Conservation (phyloP, 2,888 invertebrate genomes). For the Callinectes sapidus region DNA sequence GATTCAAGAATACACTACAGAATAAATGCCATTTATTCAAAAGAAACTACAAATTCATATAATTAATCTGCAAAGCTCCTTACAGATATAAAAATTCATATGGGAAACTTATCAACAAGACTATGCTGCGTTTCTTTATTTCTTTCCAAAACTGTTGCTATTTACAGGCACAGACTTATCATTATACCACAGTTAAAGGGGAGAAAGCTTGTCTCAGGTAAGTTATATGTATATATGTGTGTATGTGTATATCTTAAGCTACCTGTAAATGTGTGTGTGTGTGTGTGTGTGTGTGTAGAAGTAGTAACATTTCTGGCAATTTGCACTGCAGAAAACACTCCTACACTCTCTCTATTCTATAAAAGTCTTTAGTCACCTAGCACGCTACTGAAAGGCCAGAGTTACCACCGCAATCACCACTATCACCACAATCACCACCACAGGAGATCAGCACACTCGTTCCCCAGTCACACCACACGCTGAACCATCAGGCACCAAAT, state of each 20-base stretch:
- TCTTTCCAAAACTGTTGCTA: slow-evolving; percentile 22
- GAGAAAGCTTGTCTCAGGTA: not conserved
- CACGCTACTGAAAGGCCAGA: slow-evolving; percentile 6
- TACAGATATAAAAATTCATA: slow-evolving; percentile 56
- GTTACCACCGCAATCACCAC: not conserved
- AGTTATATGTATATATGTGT: not conserved
- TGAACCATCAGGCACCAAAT: not conserved
- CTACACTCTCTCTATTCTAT: not conserved
- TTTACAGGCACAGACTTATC: slow-evolving; percentile 42
- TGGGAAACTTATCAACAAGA: slow-evolving; percentile 43
- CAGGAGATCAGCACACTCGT: not conserved
- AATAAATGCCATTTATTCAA: slow-evolving; percentile 54
- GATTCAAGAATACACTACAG: not conserved
- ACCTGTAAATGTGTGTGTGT: too few relatives aligned
- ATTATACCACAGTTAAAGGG: slow-evolving; percentile 43
- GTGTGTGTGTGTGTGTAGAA: too few relatives aligned
- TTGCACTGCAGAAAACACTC: not conserved
- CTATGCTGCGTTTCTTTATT: not conserved
- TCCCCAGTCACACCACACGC: not conserved
- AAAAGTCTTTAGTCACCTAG: slow-evolving; percentile 5
- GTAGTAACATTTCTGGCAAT: too few relatives aligned
- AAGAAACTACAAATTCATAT: slow-evolving; percentile 49
- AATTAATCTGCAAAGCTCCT: slow-evolving; percentile 54
- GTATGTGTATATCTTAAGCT: not conserved
- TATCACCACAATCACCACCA: not conserved